Conservation (phyloP, 2,113 vertebrate genomes). For the Melanostigma gelatinosum region DNA sequence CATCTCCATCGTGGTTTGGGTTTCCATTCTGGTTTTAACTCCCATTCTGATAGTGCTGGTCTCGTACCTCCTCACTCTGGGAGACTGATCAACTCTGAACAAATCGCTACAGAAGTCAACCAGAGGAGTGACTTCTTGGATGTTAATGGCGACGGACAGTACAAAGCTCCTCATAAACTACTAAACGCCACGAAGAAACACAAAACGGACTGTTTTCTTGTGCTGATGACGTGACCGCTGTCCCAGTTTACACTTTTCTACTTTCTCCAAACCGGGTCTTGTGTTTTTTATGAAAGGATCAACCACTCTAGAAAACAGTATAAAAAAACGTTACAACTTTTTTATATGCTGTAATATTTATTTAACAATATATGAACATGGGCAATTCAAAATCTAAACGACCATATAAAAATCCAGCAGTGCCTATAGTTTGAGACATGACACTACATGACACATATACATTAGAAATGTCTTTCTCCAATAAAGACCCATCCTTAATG, state of each 20-base stretch:
- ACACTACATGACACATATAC: constrained; percentile 32
- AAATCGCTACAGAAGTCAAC: not conserved
- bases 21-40: constrained; percentile 63
- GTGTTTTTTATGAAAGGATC: not conserved
- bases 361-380: constrained; percentile 60
- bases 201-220: not conserved
- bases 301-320: not conserved
- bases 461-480: not conserved
- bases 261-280: too few species aligned
- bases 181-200: not conserved
- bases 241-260: not conserved
- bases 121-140: not conserved
- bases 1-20: constrained; percentile 77
- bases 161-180: not conserved
- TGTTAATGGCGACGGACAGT: not conserved
- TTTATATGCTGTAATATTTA: constrained; percentile 61
- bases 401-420: constrained; percentile 57
- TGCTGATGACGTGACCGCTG: not conserved
- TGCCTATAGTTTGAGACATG: constrained; percentile 23
- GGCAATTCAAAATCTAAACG: constrained; percentile 20
- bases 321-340: constrained; percentile 7
- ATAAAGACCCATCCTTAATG: constrained; percentile 24
- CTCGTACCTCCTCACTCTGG: constrained; percentile 83
- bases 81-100: constrained; percentile 65
- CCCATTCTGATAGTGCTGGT: constrained; percentile 75